Evolutionary conservation across 2,888 invertebrate species (phyloP), one percentile per base, ranked within the genome.

Genomic region (Trisateles emortualis): DNA sequence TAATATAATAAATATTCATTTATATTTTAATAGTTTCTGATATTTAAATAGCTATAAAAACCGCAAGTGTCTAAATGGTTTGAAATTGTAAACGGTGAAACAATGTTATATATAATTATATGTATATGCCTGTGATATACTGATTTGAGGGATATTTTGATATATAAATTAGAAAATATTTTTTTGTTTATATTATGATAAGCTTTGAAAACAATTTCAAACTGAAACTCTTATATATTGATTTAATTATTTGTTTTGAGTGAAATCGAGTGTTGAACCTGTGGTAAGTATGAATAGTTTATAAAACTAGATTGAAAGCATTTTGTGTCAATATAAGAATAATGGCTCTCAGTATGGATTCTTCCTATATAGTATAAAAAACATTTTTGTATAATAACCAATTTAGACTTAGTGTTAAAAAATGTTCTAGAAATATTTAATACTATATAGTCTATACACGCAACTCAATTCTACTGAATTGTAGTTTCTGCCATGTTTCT

Each of bases 51-150:
- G 26, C 8, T 6, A 38, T n/a, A 42, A 58, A 53, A 47, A 56
- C 69, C 55, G 33, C 60, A 59, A 59, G 55, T 44, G 55, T 54
- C 43, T 41, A 30, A 29, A 52, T 56, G 48, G 53, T 51, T 35
- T 57, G 29, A 55, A 55, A 68, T 59, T 68, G 59, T 62, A 59
- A 67, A 64, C 22, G n/a, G 43, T 69, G 46, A 60, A 67, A 48
- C 48, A 42, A 55, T 56, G 32, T 52, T 42, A 32, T 46, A 53
- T 63, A 65, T 52, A 53, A 57, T 29, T 57, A 60, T 68, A 60
- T 68, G 60, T 69, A 60, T 64, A 74, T 64, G 76, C 79, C 82
- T 82, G 83, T 83, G 82, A 82, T 81, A 81, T 74, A 70, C 69
- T 76, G 51, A 65, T 75, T 70, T 74, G 58, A 69, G 58, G 61